phyloP scores from a whole-genome alignment of 1,140 invertebrate species.

The Eriosoma lanigerum region DNA sequence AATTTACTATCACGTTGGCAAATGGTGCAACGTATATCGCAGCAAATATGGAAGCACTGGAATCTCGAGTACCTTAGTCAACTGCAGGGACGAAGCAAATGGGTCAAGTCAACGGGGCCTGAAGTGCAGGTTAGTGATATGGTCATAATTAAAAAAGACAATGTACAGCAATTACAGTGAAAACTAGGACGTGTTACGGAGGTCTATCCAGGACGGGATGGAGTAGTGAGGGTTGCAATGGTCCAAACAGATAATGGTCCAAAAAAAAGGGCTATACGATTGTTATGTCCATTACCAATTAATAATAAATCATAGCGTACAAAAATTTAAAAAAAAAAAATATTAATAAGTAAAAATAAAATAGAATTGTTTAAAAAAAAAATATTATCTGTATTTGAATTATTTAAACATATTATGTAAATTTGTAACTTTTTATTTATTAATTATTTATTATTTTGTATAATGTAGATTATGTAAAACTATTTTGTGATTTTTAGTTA shows the following conservation, averaged over 20 bases:
- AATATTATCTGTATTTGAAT: too few relatives aligned
- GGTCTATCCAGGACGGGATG: constrained; percentile 54
- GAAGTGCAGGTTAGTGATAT: constrained; percentile 47
- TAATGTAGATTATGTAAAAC: too few relatives aligned
- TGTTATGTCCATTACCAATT: not conserved
- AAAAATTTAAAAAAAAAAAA: too few relatives aligned
- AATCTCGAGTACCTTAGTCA: constrained; percentile 56
- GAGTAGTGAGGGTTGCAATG: constrained; percentile 51
- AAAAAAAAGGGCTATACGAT: not conserved
- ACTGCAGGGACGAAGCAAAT: constrained; percentile 56
- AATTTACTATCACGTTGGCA: constrained; percentile 54
- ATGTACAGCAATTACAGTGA: constrained; percentile 53
- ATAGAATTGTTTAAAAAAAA: too few relatives aligned
- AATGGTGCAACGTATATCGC: constrained; percentile 53
- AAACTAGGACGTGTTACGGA: constrained; percentile 54
- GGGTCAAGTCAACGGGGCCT: constrained; percentile 47
- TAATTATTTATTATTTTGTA: too few relatives aligned
- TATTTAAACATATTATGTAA: too few relatives aligned
- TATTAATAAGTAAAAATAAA: too few relatives aligned
- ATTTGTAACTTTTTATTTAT: too few relatives aligned
- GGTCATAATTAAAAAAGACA: constrained; percentile 53
- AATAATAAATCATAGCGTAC: too few relatives aligned
- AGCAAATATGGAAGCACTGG: constrained; percentile 58
- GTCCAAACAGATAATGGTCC: not conserved
- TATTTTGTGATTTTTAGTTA: too few relatives aligned